A percentile compares a stretch with the other conserved stretches of the same genome.
These are phyloP conservation scores for Acrossocheilus wenchowensis DNA, from an alignment of 2,797 vertebrate genomes.

Conservation along the genomic window DNA sequence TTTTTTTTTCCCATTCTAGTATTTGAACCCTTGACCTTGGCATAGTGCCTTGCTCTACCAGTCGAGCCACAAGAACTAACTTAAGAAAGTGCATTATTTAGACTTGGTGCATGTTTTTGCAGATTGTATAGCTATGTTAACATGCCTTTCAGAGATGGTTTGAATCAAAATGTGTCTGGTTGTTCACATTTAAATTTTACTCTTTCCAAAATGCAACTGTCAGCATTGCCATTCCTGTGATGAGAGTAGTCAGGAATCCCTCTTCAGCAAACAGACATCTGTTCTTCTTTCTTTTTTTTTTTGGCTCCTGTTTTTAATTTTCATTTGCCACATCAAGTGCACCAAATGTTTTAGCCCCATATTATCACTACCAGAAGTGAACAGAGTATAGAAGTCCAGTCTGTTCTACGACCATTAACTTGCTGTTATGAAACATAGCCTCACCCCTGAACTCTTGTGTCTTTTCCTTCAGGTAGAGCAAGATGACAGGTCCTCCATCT, in stretches of 20 bases:
- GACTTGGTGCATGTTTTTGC: neutral
- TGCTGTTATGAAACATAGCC: neutral
- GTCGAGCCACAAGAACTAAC: neutral
- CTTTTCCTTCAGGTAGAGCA: constrained; percentile 28
- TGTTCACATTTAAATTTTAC: neutral
- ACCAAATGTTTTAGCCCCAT: neutral
- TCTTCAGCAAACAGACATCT: neutral
- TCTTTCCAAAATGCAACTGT: neutral
- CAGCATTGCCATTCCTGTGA: neutral
- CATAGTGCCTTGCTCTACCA: too few relatives aligned
- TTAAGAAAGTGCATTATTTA: neutral
- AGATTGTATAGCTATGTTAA: neutral
- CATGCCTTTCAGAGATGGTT: neutral
- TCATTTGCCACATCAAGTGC: neutral
- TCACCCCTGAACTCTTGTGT: constrained; percentile 2
- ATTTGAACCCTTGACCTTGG: neutral
- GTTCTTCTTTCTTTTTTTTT: neutral
- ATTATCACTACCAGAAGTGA: neutral
- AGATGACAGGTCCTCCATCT: constrained; percentile 47
- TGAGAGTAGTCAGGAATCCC: neutral
- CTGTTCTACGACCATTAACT: neutral
- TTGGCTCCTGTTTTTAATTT: neutral
- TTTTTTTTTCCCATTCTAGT: neutral
- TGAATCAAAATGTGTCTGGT: neutral
- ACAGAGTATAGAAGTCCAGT: neutral